Base-by-base conservation (phyloP, 2,888 invertebrate genomes). In the Prosopocoilus inquinatus region DNA sequence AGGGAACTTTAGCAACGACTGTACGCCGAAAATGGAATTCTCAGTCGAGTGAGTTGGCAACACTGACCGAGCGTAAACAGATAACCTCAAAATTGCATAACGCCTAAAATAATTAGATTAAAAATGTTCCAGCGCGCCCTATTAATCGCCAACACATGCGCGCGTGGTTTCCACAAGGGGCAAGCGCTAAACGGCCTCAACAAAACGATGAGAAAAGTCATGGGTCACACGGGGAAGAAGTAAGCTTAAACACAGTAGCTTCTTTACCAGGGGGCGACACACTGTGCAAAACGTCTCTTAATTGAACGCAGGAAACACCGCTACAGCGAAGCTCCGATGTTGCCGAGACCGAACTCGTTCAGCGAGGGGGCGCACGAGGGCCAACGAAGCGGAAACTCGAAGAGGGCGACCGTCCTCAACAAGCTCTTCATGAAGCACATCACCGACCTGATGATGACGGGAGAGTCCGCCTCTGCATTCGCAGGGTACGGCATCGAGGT, bases 371-470 rank as follows among this genome's bases (percentile, higher is more conserved):
- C 78, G 12, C 73, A 78, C 53, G 73, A 79, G 65, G 81, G 81
- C 52, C 81, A 81, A 28, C 79, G 80, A 9, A 82, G 83, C 45
- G 78, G 79, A 9, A 82, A 81, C 8, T 74, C 77, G 0, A 82
- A 86, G 38, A 80, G 91, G 65, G 78, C 84, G 15, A 77, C 81
- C 1, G 85, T 91, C 60, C 75, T 93, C 1, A 91, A 91, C 72
- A 90, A 90, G 75, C 70, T 92, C 47, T 91, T 92, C 67, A 91
- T 92, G 90, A 83, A 84, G 65, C 80, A 89, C 56, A 85, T 93
- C 7, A 89, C 90, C 0, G 91, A 91, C 71, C 75, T 90, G 33
- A 82, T 93, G 82, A 84, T 89, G 1, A 88, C 88, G 0, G 89
- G 90, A 1, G 84, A 86, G 64, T 78, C 82, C 32, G 77, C 87